phyloP scores from a whole-genome alignment of 2,113 vertebrate species.

The Cisticola juncidis region DNA sequence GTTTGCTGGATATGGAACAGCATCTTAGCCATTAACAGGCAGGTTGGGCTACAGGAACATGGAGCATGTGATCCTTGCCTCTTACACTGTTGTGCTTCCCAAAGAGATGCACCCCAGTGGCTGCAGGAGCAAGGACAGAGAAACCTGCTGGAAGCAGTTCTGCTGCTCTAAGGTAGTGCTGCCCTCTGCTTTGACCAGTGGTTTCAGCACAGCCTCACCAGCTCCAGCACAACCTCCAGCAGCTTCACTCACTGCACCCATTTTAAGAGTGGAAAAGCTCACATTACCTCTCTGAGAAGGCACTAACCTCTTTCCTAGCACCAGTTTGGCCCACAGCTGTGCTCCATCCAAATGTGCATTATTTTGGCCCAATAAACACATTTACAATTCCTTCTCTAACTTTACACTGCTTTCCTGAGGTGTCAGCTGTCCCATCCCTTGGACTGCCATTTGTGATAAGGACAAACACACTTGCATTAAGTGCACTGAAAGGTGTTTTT shows the following conservation, averaged over 20 bases:
- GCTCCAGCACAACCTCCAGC: not conserved
- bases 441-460: not conserved
- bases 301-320: not conserved
- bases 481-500: not conserved
- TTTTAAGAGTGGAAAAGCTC: not conserved
- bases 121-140: not conserved
- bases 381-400: not conserved
- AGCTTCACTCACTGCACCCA: not conserved
- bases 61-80: not conserved
- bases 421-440: not conserved
- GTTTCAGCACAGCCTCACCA: not conserved
- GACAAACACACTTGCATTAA: not conserved
- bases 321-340: not conserved
- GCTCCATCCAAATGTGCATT: not conserved
- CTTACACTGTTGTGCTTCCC: not conserved
- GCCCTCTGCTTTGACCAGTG: not conserved
- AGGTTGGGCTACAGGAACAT: accelerated
- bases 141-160: not conserved
- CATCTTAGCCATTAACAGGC: not conserved
- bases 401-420: not conserved
- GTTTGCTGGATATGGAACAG: not conserved
- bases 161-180: not conserved
- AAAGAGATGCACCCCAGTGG: not conserved
- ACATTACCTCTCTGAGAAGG: not conserved
- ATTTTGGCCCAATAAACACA: not conserved